A percentile compares a stretch with the other conserved stretches of the same genome.
These are phyloP conservation scores for Fragum whitleyi DNA, from an alignment of 2,888 invertebrate genomes.

Conservation along the genomic window DNA sequence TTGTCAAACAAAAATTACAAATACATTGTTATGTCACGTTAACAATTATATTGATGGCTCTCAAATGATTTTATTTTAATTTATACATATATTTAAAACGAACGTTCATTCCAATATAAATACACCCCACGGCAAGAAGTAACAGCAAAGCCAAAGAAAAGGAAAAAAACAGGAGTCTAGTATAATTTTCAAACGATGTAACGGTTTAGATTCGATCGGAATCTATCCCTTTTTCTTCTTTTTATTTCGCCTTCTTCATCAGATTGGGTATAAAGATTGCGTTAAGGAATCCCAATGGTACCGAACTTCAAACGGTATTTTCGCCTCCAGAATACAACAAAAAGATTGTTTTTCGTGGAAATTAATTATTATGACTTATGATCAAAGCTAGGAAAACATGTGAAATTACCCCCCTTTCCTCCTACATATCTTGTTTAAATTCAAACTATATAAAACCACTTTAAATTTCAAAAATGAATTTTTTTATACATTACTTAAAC, in stretches of 20 bases:
- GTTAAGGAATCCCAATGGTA: constrained; percentile 6
- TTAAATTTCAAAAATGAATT: too few species aligned
- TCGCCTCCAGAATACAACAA: constrained; percentile 16
- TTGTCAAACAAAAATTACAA: too few species aligned
- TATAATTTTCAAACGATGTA: constrained; percentile 13
- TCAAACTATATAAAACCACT: too few species aligned
- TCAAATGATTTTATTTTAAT: too few species aligned
- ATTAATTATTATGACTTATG: constrained; percentile 26
- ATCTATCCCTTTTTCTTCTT: constrained; percentile 12
- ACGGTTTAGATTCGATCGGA: constrained; percentile 16
- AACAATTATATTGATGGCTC: too few species aligned
- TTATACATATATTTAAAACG: too few species aligned
- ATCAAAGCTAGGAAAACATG: constrained; percentile 21
- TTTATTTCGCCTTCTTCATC: constrained; percentile 15
- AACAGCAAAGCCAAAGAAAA: too few species aligned
- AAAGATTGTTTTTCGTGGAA: constrained; percentile 29
- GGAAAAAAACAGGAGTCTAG: neutral
- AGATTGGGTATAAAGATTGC: constrained; percentile 18
- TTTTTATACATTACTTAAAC: too few species aligned
- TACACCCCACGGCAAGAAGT: too few species aligned
- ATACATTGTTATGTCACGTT: too few species aligned
- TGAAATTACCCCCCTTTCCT: neutral
- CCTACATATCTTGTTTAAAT: neutral
- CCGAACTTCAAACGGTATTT: constrained; percentile 3
- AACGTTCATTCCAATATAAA: too few species aligned